A percentile compares a stretch with the other conserved stretches of the same genome.
These are phyloP conservation scores for Saguinus imperator DNA, from an alignment of 2,113 vertebrate species.

Conservation along the genomic window DNA sequence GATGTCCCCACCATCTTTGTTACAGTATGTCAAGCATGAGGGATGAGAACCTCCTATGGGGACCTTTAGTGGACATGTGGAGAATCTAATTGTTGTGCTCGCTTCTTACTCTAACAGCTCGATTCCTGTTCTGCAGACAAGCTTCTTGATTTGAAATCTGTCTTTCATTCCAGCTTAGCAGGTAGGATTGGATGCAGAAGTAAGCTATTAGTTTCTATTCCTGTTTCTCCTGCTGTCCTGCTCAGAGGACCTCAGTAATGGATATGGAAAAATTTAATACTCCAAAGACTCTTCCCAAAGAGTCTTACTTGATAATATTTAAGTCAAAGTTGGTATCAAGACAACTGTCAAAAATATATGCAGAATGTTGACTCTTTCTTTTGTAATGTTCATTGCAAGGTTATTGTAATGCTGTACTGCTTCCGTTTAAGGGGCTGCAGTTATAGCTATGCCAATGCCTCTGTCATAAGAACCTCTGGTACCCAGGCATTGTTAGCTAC, in stretches of 20 bases:
- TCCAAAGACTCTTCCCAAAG: not conserved
- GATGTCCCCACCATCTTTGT: not conserved
- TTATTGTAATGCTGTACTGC: conserved; percentile 48
- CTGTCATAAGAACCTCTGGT: conserved; percentile 62
- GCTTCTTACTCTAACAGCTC: not conserved
- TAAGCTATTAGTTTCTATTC: conserved; percentile 20
- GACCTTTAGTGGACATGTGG: conserved; percentile 39
- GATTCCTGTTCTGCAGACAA: conserved; percentile 18
- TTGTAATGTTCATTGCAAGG: conserved; percentile 51
- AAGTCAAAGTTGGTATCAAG: not conserved
- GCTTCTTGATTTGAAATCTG: conserved; percentile 21
- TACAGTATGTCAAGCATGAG: not conserved
- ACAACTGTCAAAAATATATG: not conserved
- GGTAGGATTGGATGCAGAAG: conserved; percentile 31
- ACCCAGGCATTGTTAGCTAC: conserved; percentile 51
- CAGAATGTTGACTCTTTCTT: not conserved
- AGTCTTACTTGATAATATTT: not conserved
- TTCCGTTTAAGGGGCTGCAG: conserved; percentile 64
- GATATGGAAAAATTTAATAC: not conserved
- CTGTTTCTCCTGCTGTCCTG: not conserved
- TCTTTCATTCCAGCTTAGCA: not conserved
- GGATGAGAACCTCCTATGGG: not conserved
- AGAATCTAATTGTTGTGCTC: not conserved
- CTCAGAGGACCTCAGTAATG: not conserved
- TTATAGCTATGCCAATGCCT: conserved; percentile 71